Evolutionary conservation across 2,888 invertebrate genomes (phyloP), one percentile per base, ranked within the genome.

Genomic region (Steinernema hermaphroditum): DNA sequence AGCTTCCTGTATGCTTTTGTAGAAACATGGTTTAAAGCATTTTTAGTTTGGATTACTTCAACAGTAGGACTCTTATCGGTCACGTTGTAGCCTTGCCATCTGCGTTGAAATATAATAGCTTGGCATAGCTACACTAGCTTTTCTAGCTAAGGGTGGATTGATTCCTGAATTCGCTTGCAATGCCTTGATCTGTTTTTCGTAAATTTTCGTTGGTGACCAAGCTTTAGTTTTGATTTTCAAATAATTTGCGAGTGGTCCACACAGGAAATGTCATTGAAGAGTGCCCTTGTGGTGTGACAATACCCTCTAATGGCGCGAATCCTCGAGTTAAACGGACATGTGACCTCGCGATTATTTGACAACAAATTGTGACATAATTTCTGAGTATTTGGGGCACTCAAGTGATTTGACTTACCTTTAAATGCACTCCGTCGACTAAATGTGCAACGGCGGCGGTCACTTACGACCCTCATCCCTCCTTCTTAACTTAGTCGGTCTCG

Each of bases 351-450:
- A 24, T 54, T 54, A 54, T 54, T 54, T 54, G 27, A 54, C 54
- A 54, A 54, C 54, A 54, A 54, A 54, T 54, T 54, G 54, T 27
- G 54, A 54, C 54, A 54, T 54, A 27, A 54, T 54, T 54, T 54
- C 27, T 6, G 54, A 54, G 54, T 54, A 54, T 54, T 27, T 54
- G 19, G 54, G 54, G 54, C 54, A 54, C 54, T 54, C 54, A 54
- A 54, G 54, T 54, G 54, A 54, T 22, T 54, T 54, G 54, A 54
- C 54, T 54, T 54, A 54, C 54, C 54, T 54, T 54, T 27, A 54
- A 54, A 54, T 54, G 54, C 27, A 54, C 54, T 54, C 54, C 54
- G 19, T 4, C 54, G 54, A 54, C 54, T 22, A 9, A 54, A 54
- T 22, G 54, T 6, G 8, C 54, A 54, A 54, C 9, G 24, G 27